A percentile compares a stretch with the other conserved stretches of the same genome.
Conservation (phyloP, 2,797 vertebrate species). For the Myoxocephalus aenaeus region DNA sequence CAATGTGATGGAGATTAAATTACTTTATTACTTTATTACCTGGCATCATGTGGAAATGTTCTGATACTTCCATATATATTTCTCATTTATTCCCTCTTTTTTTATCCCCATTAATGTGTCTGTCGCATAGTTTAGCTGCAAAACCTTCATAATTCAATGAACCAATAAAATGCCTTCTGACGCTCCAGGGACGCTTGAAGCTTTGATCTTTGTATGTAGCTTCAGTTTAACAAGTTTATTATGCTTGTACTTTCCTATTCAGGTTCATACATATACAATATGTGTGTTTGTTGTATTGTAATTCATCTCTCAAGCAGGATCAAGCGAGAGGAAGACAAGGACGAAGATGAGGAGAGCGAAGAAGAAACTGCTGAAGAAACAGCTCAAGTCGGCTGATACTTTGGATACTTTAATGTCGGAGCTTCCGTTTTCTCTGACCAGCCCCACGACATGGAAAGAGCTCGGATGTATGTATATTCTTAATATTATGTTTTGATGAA, state of each 20-base stretch:
- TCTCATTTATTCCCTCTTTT: neutral
- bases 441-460: conserved; percentile 84
- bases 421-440: conserved; percentile 86
- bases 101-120: neutral
- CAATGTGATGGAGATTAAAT: neutral
- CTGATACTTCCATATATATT: neutral
- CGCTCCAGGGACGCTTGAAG: neutral
- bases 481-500: neutral
- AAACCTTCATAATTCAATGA: neutral
- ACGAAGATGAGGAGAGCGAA: conserved; percentile 59
- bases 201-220: neutral
- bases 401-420: conserved; percentile 80
- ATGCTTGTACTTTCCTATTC: neutral
- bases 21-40: neutral
- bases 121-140: neutral
- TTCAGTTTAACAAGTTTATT: neutral
- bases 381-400: conserved; percentile 25
- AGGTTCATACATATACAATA: neutral
- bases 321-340: conserved; percentile 50
- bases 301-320: conserved; percentile 12
- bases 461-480: conserved; percentile 83
- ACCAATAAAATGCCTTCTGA: neutral
- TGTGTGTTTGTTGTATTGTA: neutral
- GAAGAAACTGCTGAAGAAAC: conserved; percentile 62
- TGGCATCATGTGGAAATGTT: neutral